These are phyloP conservation scores for Sapajus apella DNA, from an alignment of 2,113 vertebrate genomes.

Conservation along the genomic window DNA sequence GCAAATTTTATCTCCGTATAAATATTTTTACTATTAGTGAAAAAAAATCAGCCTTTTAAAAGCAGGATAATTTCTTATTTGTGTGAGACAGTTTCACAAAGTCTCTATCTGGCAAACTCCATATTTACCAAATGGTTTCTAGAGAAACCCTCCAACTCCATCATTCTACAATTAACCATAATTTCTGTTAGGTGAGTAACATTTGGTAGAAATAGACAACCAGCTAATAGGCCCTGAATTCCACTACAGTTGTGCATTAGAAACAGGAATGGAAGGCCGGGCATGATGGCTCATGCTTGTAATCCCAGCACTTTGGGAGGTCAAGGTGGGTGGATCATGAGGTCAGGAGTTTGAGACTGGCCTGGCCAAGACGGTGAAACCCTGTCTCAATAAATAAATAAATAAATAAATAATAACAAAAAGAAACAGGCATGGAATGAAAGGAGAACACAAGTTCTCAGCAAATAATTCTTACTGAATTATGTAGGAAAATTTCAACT, in stretches of 20 bases:
- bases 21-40: background rate
- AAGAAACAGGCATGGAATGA: background rate
- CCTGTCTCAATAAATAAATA: too few relatives aligned
- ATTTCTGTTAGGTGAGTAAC: constrained; percentile 8
- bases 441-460: background rate
- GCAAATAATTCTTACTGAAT: constrained; percentile 13
- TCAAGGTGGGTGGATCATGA: too few relatives aligned
- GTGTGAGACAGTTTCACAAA: background rate
- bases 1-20: background rate
- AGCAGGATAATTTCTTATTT: background rate
- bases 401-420: too few relatives aligned
- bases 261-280: background rate
- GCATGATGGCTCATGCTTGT: too few relatives aligned
- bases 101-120: background rate
- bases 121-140: constrained; percentile 21
- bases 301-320: too few relatives aligned
- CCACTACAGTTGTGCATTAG: background rate
- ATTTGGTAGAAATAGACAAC: background rate
- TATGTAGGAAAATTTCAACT: background rate
- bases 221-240: background rate
- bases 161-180: constrained; percentile 17
- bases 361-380: too few relatives aligned
- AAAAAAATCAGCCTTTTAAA: constrained; percentile 23
- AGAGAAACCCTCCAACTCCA: background rate
- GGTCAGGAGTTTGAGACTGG: too few relatives aligned